Evolutionary conservation across 2,113 vertebrate genomes (phyloP).

Genomic region (Corythaixoides concolor): DNA sequence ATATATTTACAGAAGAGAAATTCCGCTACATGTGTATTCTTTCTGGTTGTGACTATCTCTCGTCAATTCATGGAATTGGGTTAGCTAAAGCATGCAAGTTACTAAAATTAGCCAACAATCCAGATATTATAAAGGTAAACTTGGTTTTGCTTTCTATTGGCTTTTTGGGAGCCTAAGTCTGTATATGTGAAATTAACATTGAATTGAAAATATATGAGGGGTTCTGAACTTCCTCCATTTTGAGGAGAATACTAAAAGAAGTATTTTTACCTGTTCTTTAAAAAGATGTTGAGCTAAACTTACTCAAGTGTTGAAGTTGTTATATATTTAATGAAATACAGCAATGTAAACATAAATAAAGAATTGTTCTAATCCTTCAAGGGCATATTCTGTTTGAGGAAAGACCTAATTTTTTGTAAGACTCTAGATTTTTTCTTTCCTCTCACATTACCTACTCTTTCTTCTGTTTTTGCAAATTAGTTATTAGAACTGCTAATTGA

Average conservation of each 20-base stretch:
- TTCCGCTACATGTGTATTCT: slow-evolving; percentile 98
- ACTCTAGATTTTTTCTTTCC: not conserved
- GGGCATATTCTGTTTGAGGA: not conserved
- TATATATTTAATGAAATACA: not conserved
- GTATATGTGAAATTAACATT: not conserved
- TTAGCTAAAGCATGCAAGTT: slow-evolving; percentile 95
- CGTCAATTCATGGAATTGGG: slow-evolving; percentile 92
- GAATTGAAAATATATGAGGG: not conserved
- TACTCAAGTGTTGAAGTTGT: not conserved
- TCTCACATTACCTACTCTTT: not conserved
- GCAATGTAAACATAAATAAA: not conserved
- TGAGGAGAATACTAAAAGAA: not conserved
- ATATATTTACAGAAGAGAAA: slow-evolving; percentile 94
- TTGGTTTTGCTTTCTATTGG: not conserved
- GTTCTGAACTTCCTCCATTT: not conserved
- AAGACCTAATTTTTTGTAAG: not conserved
- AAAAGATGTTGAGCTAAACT: not conserved
- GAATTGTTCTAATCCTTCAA: not conserved
- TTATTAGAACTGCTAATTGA: not conserved
- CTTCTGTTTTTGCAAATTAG: not conserved
- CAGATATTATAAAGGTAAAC: slow-evolving; percentile 91
- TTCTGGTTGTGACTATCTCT: slow-evolving; percentile 97
- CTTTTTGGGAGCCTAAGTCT: not conserved
- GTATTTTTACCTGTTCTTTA: not conserved
- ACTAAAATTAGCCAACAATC: slow-evolving; percentile 88